phyloP scores from a whole-genome alignment of 2,888 invertebrate species.

The Lasius platythorax region DNA sequence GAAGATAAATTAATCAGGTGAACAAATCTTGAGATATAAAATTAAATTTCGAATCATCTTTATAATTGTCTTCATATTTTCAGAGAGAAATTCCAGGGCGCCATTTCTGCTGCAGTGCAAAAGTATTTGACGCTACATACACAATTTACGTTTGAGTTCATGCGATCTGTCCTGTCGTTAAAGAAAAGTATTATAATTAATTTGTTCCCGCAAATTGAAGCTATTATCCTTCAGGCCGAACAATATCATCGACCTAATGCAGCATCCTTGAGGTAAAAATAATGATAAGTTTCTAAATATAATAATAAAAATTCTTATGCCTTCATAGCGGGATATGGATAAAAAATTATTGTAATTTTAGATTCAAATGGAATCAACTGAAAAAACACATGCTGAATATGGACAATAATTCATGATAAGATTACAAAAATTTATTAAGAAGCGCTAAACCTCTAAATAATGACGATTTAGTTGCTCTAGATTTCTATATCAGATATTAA shows the following conservation, averaged over 20 bases:
- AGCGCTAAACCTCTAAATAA: conserved; percentile 53
- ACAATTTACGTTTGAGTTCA: conserved; percentile 78
- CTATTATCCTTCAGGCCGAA: conserved; percentile 76
- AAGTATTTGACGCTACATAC: conserved; percentile 75
- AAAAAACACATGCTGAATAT: conserved; percentile 56
- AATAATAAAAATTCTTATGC: conserved; percentile 20
- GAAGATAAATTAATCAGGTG: conserved; percentile 76
- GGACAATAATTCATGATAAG: conserved; percentile 59
- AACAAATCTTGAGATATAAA: conserved; percentile 38
- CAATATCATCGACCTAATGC: conserved; percentile 75
- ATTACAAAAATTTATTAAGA: conserved; percentile 71
- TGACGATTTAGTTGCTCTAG: conserved; percentile 55
- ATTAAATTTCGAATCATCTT: conserved; percentile 17
- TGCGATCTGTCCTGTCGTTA: conserved; percentile 73
- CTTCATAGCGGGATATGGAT: conserved; percentile 5
- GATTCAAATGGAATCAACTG: conserved; percentile 70
- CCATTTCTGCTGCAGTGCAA: conserved; percentile 69
- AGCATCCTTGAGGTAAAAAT: conserved; percentile 79
- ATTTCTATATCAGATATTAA: conserved; percentile 29
- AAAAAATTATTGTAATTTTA: conserved; percentile 54
- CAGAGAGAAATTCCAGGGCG: conserved; percentile 77
- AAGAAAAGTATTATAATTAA: conserved; percentile 71
- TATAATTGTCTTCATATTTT: conserved; percentile 59
- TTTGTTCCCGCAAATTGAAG: conserved; percentile 75
- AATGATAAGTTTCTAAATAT: conserved; percentile 35